Evolutionary conservation across 2,888 invertebrate genomes (phyloP).

Genomic region (Acanthosepion lycidas): DNA sequence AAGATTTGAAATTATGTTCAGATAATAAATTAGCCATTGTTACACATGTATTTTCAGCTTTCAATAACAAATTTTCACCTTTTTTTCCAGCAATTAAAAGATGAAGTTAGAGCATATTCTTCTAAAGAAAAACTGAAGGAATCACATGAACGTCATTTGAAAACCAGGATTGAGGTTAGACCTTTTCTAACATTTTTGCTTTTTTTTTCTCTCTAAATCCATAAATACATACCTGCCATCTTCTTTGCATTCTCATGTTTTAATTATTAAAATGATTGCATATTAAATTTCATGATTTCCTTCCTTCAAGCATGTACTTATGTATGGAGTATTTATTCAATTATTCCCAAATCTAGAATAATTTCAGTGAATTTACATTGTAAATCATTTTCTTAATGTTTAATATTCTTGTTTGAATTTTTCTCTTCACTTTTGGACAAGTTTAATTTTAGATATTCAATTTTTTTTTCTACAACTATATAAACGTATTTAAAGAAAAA

Average conservation of each 20-base stretch:
- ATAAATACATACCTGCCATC: background rate
- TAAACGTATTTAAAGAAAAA: no score
- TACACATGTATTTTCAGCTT: no score
- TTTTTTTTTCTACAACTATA: no score
- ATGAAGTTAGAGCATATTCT: slow-evolving; percentile 39
- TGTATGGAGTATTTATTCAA: background rate
- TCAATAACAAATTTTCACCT: no score
- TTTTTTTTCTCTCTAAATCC: background rate
- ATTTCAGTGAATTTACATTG: no score
- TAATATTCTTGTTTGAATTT: no score
- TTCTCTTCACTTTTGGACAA: no score
- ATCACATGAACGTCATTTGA: slow-evolving; percentile 38
- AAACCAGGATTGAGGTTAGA: slow-evolving; percentile 8
- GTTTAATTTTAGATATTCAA: no score
- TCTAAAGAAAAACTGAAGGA: slow-evolving; percentile 40
- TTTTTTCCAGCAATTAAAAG: slow-evolving; percentile 38
- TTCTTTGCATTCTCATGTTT: background rate
- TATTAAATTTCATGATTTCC: background rate
- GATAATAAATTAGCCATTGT: no score
- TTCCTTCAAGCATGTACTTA: background rate
- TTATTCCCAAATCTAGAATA: no score
- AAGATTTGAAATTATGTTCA: no score
- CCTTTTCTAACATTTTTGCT: background rate
- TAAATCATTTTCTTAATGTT: no score
- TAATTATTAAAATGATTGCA: background rate